A percentile compares a stretch with the other conserved stretches of the same genome.
These are phyloP conservation scores for Artibeus lituratus DNA, from an alignment of 2,797 vertebrate species.

Conservation along the genomic window DNA sequence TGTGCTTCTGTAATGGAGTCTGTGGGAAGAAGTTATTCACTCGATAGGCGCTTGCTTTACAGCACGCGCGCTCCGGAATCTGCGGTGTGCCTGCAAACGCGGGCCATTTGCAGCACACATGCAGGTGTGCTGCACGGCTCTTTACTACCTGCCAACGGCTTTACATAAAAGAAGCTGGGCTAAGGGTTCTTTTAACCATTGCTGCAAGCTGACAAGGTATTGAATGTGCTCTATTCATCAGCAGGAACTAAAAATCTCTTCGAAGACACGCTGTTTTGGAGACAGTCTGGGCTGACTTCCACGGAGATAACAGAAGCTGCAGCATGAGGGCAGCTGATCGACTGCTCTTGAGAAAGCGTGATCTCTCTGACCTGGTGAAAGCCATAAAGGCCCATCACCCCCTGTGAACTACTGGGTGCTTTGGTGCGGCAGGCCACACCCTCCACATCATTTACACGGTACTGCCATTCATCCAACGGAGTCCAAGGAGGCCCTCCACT, in stretches of 20 bases:
- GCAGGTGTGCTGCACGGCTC: neutral
- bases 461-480: neutral
- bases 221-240: neutral
- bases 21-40: neutral
- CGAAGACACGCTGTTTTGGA: neutral
- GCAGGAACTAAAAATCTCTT: neutral
- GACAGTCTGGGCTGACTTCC: neutral
- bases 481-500: neutral
- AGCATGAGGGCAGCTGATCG: neutral
- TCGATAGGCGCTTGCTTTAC: neutral
- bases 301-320: neutral
- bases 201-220: neutral
- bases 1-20: neutral
- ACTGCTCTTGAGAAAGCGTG: neutral
- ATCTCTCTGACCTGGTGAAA: neutral
- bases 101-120: neutral
- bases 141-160: neutral
- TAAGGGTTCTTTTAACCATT: neutral
- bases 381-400: neutral
- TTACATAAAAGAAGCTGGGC: neutral
- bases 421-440: neutral
- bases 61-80: neutral
- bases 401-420: neutral
- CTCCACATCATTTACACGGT: neutral
- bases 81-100: neutral